Base-by-base conservation (phyloP, 2,888 invertebrate genomes). In the Arenicola marina region DNA sequence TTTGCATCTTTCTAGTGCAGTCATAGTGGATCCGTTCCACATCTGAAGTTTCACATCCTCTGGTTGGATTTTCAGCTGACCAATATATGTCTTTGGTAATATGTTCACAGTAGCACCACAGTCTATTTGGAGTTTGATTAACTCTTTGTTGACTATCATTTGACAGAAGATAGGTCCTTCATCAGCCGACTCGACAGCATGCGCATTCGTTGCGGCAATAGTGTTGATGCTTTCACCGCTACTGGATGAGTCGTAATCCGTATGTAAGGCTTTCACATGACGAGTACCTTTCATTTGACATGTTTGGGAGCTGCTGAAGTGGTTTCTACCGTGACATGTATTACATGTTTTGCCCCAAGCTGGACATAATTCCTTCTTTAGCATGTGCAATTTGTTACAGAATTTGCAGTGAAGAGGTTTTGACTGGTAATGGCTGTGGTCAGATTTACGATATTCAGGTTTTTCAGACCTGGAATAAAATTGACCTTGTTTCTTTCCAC, bases 41-140 rank as follows among this genome's bases (percentile, higher is more conserved):
- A 59, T 59, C 24, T 51, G 7, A 24, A 51, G 34, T n/a, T 51
- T 15, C n/a, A 46, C 31, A 28, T 7, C 4, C 26, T 46, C 46
- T 24, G 44, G 24, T 15, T 4, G 11, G 4, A 57, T 44, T 24
- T n/a, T 24, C 18, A 28, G 21, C 32, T 51, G 4, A 4, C 31
- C 24, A 21, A 51, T 33, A 15, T 45, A 60, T n/a, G 24, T 7
- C 21, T n/a, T 33, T 18, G 62, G 62, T 7, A 62, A 24, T 18
- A 34, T 31, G 28, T 61, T 61, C 24, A 61, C 51, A 31, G 48
- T 62, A 18, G 62, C 59, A 11, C 62, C 51, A 61, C 46, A 62
- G 38, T 62, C 62, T 11, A 62, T 59, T 43, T 62, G 59, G 11
- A 62, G 31, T 43, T 61, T 62, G 24, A 61, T 32, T 4, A 3